phyloP scores from a whole-genome alignment of 2,888 invertebrate species.

The Gisinianus flammeolus region DNA sequence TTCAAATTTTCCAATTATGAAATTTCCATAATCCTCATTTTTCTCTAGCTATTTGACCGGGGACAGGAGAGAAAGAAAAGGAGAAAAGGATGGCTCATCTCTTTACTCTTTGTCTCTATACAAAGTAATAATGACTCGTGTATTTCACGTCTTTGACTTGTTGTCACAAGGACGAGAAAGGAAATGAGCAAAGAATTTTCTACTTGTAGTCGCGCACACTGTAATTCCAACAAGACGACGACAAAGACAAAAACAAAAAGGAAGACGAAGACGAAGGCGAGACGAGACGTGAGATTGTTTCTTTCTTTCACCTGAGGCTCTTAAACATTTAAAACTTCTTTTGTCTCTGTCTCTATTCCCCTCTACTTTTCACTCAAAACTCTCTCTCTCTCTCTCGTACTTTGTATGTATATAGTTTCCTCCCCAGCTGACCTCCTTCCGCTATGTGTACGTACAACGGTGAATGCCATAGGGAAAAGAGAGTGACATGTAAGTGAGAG shows the following conservation, averaged over 20 bases:
- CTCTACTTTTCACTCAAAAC: not conserved
- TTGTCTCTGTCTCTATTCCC: not conserved
- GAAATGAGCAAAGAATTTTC: constrained; percentile 6
- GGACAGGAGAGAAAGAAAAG: not conserved
- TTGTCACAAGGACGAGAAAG: not conserved
- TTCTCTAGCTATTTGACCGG: not conserved
- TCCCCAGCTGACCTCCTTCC: too few species aligned
- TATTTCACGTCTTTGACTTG: not conserved
- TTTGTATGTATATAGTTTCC: too few species aligned
- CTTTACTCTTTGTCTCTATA: not conserved
- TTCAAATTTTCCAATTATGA: not conserved
- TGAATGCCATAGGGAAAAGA: too few species aligned
- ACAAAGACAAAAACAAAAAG: not conserved
- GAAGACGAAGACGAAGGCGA: not conserved
- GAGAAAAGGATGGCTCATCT: not conserved
- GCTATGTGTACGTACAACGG: too few species aligned
- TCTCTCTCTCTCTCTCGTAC: too few species aligned
- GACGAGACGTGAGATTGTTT: not conserved
- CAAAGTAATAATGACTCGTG: not conserved
- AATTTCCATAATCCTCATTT: constrained; percentile 10
- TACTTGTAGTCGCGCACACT: not conserved
- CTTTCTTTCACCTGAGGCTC: not conserved
- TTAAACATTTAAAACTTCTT: constrained; percentile 2
- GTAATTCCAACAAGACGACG: constrained; percentile 8
- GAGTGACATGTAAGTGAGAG: too few species aligned